Evolutionary conservation across 2,888 invertebrate genomes (phyloP).

Genomic region (Quadroppia sp.): DNA sequence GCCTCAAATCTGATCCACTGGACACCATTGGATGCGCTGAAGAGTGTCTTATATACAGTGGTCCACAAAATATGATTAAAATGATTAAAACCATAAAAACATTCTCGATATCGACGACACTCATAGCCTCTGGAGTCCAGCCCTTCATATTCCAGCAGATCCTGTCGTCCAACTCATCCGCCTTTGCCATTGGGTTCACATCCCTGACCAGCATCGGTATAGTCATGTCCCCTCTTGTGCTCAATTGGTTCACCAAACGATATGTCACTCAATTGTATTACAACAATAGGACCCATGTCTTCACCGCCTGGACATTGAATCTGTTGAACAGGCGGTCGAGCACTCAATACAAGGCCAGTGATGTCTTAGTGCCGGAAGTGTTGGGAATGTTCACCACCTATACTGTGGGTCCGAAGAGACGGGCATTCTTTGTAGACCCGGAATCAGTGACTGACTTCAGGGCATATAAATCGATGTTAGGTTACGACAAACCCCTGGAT

Average conservation of each 20-base stretch:
- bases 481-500: constrained; percentile 39
- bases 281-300: constrained; percentile 22
- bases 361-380: constrained; percentile 38
- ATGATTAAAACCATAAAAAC: constrained; percentile 39
- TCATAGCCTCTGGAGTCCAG: constrained; percentile 37
- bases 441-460: constrained; percentile 39
- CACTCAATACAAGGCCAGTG: constrained; percentile 8
- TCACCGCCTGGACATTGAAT: constrained; percentile 39
- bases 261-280: constrained; percentile 43
- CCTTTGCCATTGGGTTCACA: constrained; percentile 37
- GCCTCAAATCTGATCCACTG: not conserved
- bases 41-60: constrained; percentile 31
- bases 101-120: constrained; percentile 39
- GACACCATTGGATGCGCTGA: not conserved
- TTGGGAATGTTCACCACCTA: constrained; percentile 41
- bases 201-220: constrained; percentile 22
- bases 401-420: constrained; percentile 28
- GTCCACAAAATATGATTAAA: constrained; percentile 35
- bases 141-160: constrained; percentile 36
- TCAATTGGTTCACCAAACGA: constrained; percentile 42
- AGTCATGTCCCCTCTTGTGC: constrained; percentile 38
- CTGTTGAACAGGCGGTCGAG: constrained; percentile 11
- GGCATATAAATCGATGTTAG: constrained; percentile 40
- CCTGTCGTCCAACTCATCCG: constrained; percentile 11
- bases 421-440: constrained; percentile 40